Evolutionary conservation across 1,140 invertebrate species (phyloP), one percentile per base, ranked within the genome.

Genomic region (Drosophila mayri): DNA sequence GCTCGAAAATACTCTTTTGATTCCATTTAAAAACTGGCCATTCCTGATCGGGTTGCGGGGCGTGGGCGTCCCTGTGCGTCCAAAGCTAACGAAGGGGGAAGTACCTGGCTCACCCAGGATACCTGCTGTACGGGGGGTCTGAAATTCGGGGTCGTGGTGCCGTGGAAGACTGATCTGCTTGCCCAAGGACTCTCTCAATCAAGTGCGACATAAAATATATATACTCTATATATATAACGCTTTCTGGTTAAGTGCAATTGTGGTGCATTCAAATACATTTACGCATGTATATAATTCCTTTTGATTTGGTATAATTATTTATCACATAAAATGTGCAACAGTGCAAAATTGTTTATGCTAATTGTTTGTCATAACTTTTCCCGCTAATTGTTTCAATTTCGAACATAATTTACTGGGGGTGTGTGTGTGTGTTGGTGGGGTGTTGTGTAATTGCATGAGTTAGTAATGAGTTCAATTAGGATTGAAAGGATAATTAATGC

Each of bases 301-400:
- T 66, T 73, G 41, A 40, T 57, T 67, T 79, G 52, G 59, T 80
- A 66, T 66, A 65, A 64, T 70, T 76, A 75, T 44, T 90, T 90
- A 90, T 90, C 85, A 90, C 86, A 90, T 88, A 78, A 84, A 77
- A 88, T 55, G 84, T 88, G 84, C 85, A 84, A 67, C 70, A 77
- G 84, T 88, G 84, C 85, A 90, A 72, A 65, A 80, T 73, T 72
- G 65, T 80, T 81, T 59, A 79, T 66, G 71, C 80, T 88, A 88
- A 88, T 90, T 90, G 80, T 84, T 80, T 67, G 58, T 43, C 40
- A 55, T 81, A 66, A 65, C 62, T 77, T 62, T 22, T 40, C n/a
- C n/a, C 65, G 68, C 68, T 82, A 82, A 82, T 83, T 83, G 77
- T 65, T 57, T 61, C 49, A 78, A 80, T 90, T 78, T 47, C 22